Evolutionary conservation across 2,888 invertebrate species (phyloP).

Genomic region (Capitulum mitella): DNA sequence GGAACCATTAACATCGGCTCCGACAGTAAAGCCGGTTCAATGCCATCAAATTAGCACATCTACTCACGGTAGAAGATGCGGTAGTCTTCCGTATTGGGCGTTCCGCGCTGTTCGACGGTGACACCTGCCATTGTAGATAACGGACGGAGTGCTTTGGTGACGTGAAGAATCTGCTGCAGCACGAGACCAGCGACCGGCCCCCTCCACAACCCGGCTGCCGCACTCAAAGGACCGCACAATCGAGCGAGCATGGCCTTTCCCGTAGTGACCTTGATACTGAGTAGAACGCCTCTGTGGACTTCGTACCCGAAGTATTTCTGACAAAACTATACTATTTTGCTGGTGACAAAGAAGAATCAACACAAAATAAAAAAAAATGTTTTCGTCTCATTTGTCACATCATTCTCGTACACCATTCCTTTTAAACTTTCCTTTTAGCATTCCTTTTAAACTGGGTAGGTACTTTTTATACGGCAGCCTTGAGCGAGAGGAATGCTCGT

Average conservation of each 20-base stretch:
- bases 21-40: too few species aligned
- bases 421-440: too few species aligned
- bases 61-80: conserved; percentile 4
- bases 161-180: background rate
- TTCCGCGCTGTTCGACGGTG: background rate
- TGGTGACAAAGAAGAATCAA: background rate
- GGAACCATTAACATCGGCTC: too few species aligned
- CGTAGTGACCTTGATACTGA: background rate
- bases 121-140: background rate
- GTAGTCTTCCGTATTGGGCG: background rate
- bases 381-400: too few species aligned
- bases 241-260: background rate
- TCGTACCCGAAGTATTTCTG: too few species aligned
- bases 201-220: background rate
- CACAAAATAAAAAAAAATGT: too few species aligned
- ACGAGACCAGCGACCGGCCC: background rate
- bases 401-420: too few species aligned
- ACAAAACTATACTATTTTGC: background rate
- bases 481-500: too few species aligned
- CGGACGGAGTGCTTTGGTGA: background rate
- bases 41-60: background rate
- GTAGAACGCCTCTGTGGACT: background rate
- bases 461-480: too few species aligned
- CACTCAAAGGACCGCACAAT: background rate
- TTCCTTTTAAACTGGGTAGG: too few species aligned